Evolutionary conservation across 1,140 invertebrate species (phyloP).

Genomic region (fruit fly (Drosophila melanogaster)): DNA sequence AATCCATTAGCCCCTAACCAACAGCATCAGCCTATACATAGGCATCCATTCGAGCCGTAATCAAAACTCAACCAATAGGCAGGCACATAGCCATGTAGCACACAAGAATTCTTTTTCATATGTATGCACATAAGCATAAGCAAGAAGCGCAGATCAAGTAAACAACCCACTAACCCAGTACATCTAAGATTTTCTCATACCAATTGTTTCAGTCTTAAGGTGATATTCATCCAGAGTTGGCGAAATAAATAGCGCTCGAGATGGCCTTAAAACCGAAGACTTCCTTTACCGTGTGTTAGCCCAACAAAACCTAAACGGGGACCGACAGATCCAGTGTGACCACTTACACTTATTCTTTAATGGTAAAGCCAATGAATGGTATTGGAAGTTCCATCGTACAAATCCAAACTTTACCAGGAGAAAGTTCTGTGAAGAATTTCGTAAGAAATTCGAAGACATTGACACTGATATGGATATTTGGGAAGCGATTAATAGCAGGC

Average conservation of each 20-base stretch:
- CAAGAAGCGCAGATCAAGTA: no score
- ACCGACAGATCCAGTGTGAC: background rate
- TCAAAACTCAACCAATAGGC: no score
- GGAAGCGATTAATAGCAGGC: slow-evolving; percentile 5
- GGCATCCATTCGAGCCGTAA: no score
- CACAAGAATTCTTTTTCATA: no score
- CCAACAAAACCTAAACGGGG: background rate
- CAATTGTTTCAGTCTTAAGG: no score
- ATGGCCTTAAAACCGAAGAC: background rate
- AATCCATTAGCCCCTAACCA: no score
- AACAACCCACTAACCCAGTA: no score
- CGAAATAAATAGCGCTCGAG: background rate
- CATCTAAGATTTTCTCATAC: no score
- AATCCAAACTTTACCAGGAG: background rate
- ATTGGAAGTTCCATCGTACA: background rate
- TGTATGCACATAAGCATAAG: no score
- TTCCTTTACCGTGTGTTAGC: background rate
- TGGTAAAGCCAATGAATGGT: background rate
- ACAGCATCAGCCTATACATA: no score
- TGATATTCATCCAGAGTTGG: background rate
- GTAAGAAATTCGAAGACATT: background rate
- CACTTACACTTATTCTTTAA: background rate
- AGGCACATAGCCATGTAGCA: no score
- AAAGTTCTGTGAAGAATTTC: background rate
- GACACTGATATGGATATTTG: slow-evolving; percentile 7